A percentile compares a stretch with the other conserved stretches of the same genome.
These are phyloP conservation scores for Taeniopygia guttata DNA, from an alignment of 2,797 vertebrate species.

Conservation along the genomic window DNA sequence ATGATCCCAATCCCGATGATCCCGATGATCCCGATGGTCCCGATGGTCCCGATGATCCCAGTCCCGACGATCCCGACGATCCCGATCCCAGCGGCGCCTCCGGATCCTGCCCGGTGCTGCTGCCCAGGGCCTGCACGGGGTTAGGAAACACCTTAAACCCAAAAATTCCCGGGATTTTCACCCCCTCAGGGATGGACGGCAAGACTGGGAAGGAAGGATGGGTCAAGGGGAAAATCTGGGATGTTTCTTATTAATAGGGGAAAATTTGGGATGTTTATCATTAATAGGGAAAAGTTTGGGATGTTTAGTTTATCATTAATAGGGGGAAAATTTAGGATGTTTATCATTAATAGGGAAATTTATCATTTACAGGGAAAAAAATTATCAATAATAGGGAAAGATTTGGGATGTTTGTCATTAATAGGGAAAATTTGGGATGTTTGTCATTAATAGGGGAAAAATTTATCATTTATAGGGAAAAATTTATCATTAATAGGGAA, in stretches of 20 bases:
- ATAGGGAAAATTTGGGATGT: background rate
- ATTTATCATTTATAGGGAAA: no score
- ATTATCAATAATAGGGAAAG: background rate
- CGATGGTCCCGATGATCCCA: no score
- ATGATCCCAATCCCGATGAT: accelerated
- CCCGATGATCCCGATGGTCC: background rate
- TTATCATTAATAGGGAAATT: background rate
- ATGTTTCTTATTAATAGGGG: accelerated
- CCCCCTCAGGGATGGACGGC: accelerated
- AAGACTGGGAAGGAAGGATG: background rate
- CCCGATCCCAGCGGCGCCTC: accelerated
- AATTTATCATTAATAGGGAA: background rate
- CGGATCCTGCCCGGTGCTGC: accelerated
- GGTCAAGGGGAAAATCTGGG: no score
- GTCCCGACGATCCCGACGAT: accelerated
- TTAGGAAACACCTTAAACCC: accelerated
- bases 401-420: background rate
- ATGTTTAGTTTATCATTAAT: no score
- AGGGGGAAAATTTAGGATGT: no score
- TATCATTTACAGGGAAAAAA: no score
- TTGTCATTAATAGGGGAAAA: accelerated
- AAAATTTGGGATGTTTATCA: background rate
- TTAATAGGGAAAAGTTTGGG: background rate
- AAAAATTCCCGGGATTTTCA: background rate
- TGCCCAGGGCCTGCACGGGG: background rate